Evolutionary conservation across 1,140 invertebrate species (phyloP).

Genomic region (Pseudachorutes palmiensis): DNA sequence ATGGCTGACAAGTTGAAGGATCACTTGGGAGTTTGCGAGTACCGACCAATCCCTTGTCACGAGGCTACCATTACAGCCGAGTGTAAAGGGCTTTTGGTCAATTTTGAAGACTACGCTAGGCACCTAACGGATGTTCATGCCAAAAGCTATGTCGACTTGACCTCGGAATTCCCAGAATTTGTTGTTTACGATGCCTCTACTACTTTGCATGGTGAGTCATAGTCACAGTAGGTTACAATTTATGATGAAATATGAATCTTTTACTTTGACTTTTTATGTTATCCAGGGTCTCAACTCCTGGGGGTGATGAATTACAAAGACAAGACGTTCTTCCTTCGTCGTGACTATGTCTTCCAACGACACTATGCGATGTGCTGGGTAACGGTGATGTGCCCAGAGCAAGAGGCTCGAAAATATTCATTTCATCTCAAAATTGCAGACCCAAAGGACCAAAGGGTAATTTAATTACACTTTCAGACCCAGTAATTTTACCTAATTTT

Average conservation of each 20-base stretch:
- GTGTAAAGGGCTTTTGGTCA: slow-evolving; percentile 2
- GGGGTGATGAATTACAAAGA: slow-evolving; percentile 6
- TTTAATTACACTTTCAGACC: neutral
- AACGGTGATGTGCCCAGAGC: neutral
- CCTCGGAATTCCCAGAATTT: neutral
- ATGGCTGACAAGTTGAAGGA: slow-evolving; percentile 9
- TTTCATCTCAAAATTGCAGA: slow-evolving; percentile 3
- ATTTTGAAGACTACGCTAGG: slow-evolving; percentile 7
- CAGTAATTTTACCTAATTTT: neutral
- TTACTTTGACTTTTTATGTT: neutral
- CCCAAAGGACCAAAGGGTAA: slow-evolving; percentile 5
- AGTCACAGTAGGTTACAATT: too few relatives aligned
- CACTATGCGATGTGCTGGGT: slow-evolving; percentile 8
- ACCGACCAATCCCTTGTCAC: neutral
- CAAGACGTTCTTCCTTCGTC: slow-evolving; percentile 3
- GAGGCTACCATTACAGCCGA: neutral
- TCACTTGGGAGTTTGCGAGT: neutral
- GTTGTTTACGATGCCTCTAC: neutral
- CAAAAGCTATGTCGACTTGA: neutral
- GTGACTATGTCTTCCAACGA: slow-evolving; percentile 4
- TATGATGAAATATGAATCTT: neutral
- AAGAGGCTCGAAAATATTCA: neutral
- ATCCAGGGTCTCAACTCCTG: neutral
- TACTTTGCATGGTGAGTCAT: slow-evolving; percentile 6
- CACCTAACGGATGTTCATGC: slow-evolving; percentile 7